These are phyloP conservation scores for Arrhamphus sclerolepis DNA, from an alignment of 2,797 vertebrate genomes.

Conservation along the genomic window DNA sequence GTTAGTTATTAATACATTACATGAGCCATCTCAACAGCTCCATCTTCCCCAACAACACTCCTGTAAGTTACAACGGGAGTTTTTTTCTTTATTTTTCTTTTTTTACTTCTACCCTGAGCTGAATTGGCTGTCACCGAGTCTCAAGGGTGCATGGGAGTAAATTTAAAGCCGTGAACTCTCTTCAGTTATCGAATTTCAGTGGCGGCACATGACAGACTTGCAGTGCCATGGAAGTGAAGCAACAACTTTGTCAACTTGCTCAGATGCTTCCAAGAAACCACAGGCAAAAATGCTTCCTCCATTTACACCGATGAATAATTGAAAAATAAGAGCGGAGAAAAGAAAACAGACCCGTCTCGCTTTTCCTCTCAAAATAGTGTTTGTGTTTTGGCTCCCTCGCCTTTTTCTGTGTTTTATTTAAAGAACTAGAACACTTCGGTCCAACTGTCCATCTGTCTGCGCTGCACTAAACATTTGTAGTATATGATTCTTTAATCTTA, in stretches of 20 bases:
- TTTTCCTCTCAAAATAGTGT: constrained; percentile 55
- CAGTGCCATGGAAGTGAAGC: constrained; percentile 29
- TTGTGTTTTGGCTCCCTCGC: constrained; percentile 35
- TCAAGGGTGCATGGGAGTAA: constrained; percentile 28
- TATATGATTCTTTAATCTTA: constrained; percentile 48
- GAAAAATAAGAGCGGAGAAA: constrained; percentile 63
- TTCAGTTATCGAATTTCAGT: constrained; percentile 41
- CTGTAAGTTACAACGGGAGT: constrained; percentile 13
- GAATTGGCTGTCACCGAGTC: constrained; percentile 16
- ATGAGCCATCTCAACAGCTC: constrained; percentile 9
- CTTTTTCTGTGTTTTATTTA: constrained; percentile 71
- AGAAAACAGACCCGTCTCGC: constrained; percentile 16
- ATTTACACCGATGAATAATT: constrained; percentile 66
- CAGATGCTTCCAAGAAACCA: constrained; percentile 36
- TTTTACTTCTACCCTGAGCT: constrained; percentile 3
- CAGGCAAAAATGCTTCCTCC: constrained; percentile 30
- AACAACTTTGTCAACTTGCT: constrained; percentile 40
- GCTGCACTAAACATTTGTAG: constrained; percentile 8
- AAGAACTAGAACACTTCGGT: constrained; percentile 44
- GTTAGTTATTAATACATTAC: neutral
- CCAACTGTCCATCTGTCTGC: constrained; percentile 4
- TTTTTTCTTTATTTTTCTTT: constrained; percentile 5
- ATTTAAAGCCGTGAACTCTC: constrained; percentile 47
- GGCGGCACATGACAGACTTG: constrained; percentile 16
- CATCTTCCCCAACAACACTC: constrained; percentile 33